Evolutionary conservation across 2,888 invertebrate species (phyloP).

Genomic region (Microlaimidae sp.): DNA sequence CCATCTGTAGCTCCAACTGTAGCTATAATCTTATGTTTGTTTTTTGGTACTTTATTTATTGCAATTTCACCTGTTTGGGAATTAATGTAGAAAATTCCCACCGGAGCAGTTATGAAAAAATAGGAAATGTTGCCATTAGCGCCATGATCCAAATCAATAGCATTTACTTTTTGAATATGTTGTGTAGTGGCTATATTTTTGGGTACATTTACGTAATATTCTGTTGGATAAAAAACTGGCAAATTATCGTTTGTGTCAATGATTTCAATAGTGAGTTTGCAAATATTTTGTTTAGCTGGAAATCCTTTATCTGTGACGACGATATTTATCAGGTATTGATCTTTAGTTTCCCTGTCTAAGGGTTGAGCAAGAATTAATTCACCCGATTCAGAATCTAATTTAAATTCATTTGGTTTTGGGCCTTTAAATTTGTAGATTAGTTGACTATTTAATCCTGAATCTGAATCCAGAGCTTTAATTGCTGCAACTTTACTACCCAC

Average conservation of each 20-base stretch:
- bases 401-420: conserved; percentile 41
- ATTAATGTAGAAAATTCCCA: conserved; percentile 67
- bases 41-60: background rate
- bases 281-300: too few species aligned
- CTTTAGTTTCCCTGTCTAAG: conserved; percentile 35
- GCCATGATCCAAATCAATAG: background rate
- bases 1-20: background rate
- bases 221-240: background rate
- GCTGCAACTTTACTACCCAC: too few species aligned
- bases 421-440: too few species aligned
- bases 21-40: background rate
- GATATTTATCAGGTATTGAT: too few species aligned
- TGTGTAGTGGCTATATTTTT: background rate
- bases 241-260: background rate
- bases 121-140: conserved; percentile 1
- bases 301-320: too few species aligned
- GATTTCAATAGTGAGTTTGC: too few species aligned
- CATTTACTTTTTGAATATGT: background rate
- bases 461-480: too few species aligned
- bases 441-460: too few species aligned
- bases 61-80: conserved; percentile 48
- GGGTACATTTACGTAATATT: background rate
- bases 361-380: conserved; percentile 47
- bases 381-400: conserved; percentile 52
- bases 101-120: conserved; percentile 46